Evolutionary conservation across 2,797 vertebrate species (phyloP).

Genomic region (Hydrophis major): DNA sequence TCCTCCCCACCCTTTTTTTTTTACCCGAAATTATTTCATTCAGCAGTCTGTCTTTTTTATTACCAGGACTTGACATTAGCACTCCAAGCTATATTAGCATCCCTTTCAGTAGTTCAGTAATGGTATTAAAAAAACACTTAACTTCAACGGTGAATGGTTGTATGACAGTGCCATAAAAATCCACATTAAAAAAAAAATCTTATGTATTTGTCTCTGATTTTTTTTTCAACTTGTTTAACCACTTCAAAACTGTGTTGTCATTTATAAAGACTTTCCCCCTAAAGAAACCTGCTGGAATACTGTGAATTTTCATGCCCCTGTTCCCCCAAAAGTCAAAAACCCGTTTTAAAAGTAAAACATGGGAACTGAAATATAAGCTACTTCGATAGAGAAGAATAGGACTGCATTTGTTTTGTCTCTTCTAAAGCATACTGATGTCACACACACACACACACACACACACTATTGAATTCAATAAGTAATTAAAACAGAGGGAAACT

Average conservation of each 20-base stretch:
- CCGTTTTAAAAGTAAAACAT: constrained; percentile 9
- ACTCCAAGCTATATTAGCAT: constrained; percentile 83
- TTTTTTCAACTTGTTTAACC: constrained; percentile 72
- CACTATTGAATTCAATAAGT: constrained; percentile 13
- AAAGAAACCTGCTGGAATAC: constrained; percentile 23
- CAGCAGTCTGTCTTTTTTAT: constrained; percentile 86
- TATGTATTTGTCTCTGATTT: constrained; percentile 79
- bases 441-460: not conserved
- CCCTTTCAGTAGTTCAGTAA: constrained; percentile 81
- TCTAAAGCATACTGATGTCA: constrained; percentile 6
- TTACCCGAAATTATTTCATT: constrained; percentile 81
- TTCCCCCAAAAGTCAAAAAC: constrained; percentile 13
- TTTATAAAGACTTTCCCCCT: constrained; percentile 51
- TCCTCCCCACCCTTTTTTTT: constrained; percentile 79
- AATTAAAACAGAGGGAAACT: constrained; percentile 46
- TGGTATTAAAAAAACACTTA: constrained; percentile 86
- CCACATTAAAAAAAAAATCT: constrained; percentile 77
- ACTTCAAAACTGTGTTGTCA: constrained; percentile 70
- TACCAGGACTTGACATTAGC: constrained; percentile 82
- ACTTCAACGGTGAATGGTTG: constrained; percentile 78
- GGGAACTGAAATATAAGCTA: not conserved
- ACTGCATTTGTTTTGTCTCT: constrained; percentile 48
- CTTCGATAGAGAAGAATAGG: constrained; percentile 28
- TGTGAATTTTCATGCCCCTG: constrained; percentile 1
- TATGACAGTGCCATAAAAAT: constrained; percentile 80